Base-by-base conservation (phyloP, 2,113 vertebrate genomes). In the Corvus moneduloides region DNA sequence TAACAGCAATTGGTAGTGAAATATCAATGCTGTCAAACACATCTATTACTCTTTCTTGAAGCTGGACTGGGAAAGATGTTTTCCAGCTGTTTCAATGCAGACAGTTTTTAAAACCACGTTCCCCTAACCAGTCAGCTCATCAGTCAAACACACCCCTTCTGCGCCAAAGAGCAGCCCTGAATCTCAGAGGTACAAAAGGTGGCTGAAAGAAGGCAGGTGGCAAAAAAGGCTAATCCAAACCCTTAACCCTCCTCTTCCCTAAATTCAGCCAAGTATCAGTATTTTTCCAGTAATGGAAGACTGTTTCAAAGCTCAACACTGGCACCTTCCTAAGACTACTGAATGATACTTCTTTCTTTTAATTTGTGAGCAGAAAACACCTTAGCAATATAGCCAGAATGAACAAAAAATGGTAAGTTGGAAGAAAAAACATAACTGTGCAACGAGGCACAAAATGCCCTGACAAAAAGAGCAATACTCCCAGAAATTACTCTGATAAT, bases 51-150 rank as follows among this genome's bases (percentile, higher is more conserved):
- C 62, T 41, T 61, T 32, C 91, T 32, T 39, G 51, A 89, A 85
- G 17, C 16, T 63, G 46, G 16, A 67, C 69, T 71, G 44, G 59
- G 63, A 90, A 83, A 85, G 55, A 58, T 27, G 59, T 48, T 95
- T 90, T 92, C 76, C 88, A 97, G 94, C 55, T 94, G 86, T 77
- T 93, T 71, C 69, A 83, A 43, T 5, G 33, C 52, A 89, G 23
- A 26, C 6, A 39, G 24, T 39, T 91, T 63, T 58, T 48, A 76
- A 91, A 82, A 54, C 10, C 1, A 2, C 3, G 3, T 5, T 82
- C 27, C 30, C 15, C n/a, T 33, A 43, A 44, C 6, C 49, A 78
- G 62, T 10, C 52, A 84, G 55, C 32, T 78, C 84, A 79, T 62
- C 51, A 43, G 66, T 30, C 76, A 82, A 67, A 80, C 30, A 56